Conservation (phyloP, 53 echinoderm and acorn worm species). For the Echinarachnius parma region DNA sequence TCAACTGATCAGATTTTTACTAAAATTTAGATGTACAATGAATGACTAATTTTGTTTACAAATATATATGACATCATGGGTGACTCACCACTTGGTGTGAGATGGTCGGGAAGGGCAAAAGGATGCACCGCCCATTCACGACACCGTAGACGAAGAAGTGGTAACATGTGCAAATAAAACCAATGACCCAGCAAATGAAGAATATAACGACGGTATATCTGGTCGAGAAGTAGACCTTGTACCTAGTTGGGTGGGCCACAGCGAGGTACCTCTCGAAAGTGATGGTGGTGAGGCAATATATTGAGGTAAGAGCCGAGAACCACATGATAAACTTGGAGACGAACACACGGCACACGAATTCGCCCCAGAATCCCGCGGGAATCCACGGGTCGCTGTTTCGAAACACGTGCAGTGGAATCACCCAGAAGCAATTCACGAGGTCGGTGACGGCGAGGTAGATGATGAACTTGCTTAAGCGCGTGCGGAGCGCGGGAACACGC, state of each 20-base stretch:
- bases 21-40: too few species aligned
- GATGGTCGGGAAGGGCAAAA: too few species aligned
- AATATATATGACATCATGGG: too few species aligned
- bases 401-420: constrained; percentile 63
- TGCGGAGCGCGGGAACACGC: constrained; percentile 52
- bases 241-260: constrained; percentile 59
- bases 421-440: constrained; percentile 54
- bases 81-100: too few species aligned
- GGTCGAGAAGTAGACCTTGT: constrained; percentile 49
- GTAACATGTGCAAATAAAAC: too few species aligned
- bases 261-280: constrained; percentile 70
- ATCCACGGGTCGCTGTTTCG: constrained; percentile 17
- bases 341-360: constrained; percentile 61
- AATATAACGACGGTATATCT: constrained; percentile 37
- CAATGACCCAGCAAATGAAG: constrained; percentile 54
- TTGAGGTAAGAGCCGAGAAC: constrained; percentile 61
- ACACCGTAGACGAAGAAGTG: too few species aligned
- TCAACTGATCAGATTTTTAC: too few species aligned
- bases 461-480: constrained; percentile 60
- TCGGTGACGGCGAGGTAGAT: constrained; percentile 60
- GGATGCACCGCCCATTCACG: too few species aligned
- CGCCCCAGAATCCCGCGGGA: constrained; percentile 49
- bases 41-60: too few species aligned
- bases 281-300: constrained; percentile 58
- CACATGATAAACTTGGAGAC: constrained; percentile 68